phyloP scores from a whole-genome alignment of 2,888 invertebrate species.

The Gymnocheta viridis region DNA sequence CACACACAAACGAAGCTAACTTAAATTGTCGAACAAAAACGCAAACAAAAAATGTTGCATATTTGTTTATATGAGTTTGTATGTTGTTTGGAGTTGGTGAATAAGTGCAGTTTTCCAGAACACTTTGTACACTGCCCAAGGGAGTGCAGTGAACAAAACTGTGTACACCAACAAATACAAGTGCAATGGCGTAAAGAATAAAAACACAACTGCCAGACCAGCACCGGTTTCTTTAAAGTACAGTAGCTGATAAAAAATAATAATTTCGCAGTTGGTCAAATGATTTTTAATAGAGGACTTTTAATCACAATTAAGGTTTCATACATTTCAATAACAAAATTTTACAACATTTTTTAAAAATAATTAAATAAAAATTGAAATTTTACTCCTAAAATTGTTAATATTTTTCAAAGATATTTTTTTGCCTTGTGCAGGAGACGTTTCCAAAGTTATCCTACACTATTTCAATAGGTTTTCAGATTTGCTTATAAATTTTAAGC shows the following conservation, averaged over 20 bases:
- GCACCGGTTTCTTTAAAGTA: neutral
- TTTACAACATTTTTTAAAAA: too few species aligned
- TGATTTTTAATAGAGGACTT: neutral
- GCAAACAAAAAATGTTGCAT: slow-evolving; percentile 10
- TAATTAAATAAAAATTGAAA: too few species aligned
- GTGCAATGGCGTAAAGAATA: slow-evolving; percentile 55
- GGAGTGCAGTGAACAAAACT: slow-evolving; percentile 67
- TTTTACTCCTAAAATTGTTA: too few species aligned
- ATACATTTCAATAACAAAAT: neutral
- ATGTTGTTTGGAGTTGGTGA: slow-evolving; percentile 40
- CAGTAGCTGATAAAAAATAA: neutral
- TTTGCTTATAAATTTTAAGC: too few species aligned
- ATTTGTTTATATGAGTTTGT: slow-evolving; percentile 31
- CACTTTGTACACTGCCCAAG: slow-evolving; percentile 64
- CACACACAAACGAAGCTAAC: slow-evolving; percentile 14
- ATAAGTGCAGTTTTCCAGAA: slow-evolving; percentile 66
- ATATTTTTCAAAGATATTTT: too few species aligned
- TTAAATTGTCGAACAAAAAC: slow-evolving; percentile 32
- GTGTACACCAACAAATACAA: slow-evolving; percentile 54
- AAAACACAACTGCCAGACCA: slow-evolving; percentile 30
- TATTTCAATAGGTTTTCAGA: too few species aligned
- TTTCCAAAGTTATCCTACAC: too few species aligned
- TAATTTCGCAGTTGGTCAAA: neutral
- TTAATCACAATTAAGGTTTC: neutral
- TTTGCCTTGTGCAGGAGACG: too few species aligned